phyloP scores from a whole-genome alignment of 2,113 vertebrate species.

The Cathartes aura region DNA sequence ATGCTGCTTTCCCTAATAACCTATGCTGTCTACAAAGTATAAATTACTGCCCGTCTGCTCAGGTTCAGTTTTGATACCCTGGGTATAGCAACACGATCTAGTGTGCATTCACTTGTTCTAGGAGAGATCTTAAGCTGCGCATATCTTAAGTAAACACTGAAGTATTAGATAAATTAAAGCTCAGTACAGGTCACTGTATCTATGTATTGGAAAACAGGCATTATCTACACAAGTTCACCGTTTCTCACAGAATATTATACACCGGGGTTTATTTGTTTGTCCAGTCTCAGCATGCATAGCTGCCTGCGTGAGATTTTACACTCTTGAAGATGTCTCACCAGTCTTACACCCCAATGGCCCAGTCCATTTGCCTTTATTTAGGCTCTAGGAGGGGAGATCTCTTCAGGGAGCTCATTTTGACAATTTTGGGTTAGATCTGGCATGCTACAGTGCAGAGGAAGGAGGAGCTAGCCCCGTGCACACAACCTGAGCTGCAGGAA shows the following conservation, averaged over 20 bases:
- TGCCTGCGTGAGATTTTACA: not conserved
- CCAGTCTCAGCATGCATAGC: rapidly evolving
- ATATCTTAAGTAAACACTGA: not conserved
- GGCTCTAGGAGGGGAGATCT: not conserved
- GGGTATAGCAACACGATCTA: not conserved
- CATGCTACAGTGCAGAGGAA: rapidly evolving
- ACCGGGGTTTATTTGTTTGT: not conserved
- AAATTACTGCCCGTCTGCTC: not conserved
- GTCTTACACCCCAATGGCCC: not conserved
- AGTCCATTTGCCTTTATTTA: not conserved
- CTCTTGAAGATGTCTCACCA: not conserved
- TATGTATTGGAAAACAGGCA: not conserved
- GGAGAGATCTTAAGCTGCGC: not conserved
- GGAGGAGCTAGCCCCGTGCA: not conserved
- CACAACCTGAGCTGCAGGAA: not conserved
- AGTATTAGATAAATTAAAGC: not conserved
- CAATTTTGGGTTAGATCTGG: not conserved
- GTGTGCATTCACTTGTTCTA: not conserved
- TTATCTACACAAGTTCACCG: not conserved
- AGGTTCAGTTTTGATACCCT: not conserved
- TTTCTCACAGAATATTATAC: not conserved
- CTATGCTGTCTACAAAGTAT: not conserved
- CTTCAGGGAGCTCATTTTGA: not conserved
- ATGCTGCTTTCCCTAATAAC: not conserved
- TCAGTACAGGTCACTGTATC: not conserved